These are phyloP conservation scores for Propithecus coquereli DNA, from an alignment of 2,113 vertebrate genomes.

Conservation along the genomic window DNA sequence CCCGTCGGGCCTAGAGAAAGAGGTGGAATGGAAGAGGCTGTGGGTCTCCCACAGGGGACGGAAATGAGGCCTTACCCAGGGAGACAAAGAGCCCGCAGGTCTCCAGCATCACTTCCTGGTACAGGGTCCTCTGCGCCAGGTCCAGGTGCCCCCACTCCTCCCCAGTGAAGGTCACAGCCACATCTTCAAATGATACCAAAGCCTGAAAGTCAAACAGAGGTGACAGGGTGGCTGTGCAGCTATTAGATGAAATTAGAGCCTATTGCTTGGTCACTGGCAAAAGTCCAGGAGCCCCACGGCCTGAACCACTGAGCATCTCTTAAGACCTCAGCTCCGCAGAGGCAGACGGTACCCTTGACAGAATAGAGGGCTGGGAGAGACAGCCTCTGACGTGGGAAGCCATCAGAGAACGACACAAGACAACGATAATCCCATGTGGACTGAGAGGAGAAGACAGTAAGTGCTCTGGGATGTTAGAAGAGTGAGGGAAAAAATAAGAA, in stretches of 20 bases:
- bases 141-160: constrained; percentile 67
- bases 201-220: constrained; percentile 37
- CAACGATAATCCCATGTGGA: background rate
- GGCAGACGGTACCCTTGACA: background rate
- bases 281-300: background rate
- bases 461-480: background rate
- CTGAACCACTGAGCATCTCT: background rate
- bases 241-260: background rate
- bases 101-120: constrained; percentile 70
- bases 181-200: constrained; percentile 57
- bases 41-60: too few relatives aligned
- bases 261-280: background rate
- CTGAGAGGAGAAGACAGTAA: background rate
- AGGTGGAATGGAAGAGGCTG: background rate
- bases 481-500: background rate
- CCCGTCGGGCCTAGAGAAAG: background rate
- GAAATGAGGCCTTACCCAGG: constrained; percentile 52
- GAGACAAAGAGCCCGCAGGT: constrained; percentile 57
- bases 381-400: background rate
- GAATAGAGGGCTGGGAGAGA: background rate
- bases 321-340: background rate
- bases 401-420: background rate
- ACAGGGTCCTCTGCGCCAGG: constrained; percentile 57
- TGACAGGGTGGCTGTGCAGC: background rate
- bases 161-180: constrained; percentile 62